Conservation (phyloP, 2,113 vertebrate genomes). For the Myotis yumanensis region DNA sequence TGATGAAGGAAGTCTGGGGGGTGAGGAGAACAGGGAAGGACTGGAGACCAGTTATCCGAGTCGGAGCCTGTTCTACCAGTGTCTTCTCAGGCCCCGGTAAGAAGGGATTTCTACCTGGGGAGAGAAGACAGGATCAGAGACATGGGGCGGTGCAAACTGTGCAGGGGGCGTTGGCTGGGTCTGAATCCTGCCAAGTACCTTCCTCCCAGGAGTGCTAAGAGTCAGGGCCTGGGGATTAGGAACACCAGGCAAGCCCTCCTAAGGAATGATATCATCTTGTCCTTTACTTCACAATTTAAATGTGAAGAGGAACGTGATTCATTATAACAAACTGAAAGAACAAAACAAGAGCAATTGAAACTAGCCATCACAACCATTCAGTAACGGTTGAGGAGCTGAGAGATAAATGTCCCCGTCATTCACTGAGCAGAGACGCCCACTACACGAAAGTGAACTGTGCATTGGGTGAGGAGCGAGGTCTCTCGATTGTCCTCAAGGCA, state of each 20-base stretch:
- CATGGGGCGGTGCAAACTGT: accelerated
- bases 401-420: neutral
- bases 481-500: neutral
- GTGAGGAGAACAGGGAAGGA: neutral
- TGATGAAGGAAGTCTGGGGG: neutral
- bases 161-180: neutral
- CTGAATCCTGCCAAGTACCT: neutral
- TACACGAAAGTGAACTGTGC: neutral
- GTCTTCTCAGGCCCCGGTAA: neutral
- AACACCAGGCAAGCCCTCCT: neutral
- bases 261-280: neutral
- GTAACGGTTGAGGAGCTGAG: neutral
- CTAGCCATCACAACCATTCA: neutral
- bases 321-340: neutral
- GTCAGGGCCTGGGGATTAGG: neutral
- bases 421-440: neutral
- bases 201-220: neutral
- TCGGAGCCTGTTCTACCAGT: neutral
- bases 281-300: neutral
- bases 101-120: neutral
- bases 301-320: neutral
- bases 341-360: neutral
- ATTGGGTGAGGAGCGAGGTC: neutral
- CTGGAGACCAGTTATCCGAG: neutral
- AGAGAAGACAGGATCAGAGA: neutral